These are phyloP conservation scores for Prietella phreatophila DNA, from an alignment of 2,113 vertebrate species.

Conservation along the genomic window DNA sequence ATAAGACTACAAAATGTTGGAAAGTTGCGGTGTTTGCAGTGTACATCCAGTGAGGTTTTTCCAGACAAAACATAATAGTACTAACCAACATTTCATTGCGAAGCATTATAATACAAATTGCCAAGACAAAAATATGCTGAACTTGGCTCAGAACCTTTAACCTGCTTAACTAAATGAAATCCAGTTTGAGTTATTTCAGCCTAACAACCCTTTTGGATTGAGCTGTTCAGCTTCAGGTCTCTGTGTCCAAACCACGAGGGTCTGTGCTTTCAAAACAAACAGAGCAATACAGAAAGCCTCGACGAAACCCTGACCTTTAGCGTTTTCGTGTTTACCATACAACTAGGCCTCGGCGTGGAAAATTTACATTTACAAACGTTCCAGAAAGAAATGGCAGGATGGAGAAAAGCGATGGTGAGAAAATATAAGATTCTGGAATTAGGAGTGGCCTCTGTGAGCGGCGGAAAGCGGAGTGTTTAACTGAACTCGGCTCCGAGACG, in stretches of 20 bases:
- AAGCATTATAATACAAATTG: not conserved
- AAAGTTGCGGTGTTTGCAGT: too few species aligned
- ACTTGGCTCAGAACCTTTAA: not conserved
- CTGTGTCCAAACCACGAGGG: not conserved
- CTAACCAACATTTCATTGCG: not conserved
- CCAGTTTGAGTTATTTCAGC: too few species aligned
- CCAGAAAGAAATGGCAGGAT: not conserved
- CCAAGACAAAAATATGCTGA: not conserved
- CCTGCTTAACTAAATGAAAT: not conserved
- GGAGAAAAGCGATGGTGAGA: not conserved
- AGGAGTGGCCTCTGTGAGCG: not conserved
- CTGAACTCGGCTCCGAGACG: conserved; percentile 19
- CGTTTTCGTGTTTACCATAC: not conserved
- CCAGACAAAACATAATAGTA: not conserved
- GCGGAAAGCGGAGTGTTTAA: conserved; percentile 17
- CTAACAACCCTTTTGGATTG: not conserved
- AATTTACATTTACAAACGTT: conserved; percentile 9
- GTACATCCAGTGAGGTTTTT: too few species aligned
- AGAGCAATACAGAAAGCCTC: not conserved
- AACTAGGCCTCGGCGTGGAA: not conserved
- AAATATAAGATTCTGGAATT: not conserved
- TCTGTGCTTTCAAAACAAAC: conserved; percentile 10
- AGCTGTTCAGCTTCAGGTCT: not conserved
- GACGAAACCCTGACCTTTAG: not conserved
- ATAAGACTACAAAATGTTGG: too few species aligned